Evolutionary conservation across 2,797 vertebrate species (phyloP), one percentile per base, ranked within the genome.

Genomic region (Melanotaenia maccullochi): DNA sequence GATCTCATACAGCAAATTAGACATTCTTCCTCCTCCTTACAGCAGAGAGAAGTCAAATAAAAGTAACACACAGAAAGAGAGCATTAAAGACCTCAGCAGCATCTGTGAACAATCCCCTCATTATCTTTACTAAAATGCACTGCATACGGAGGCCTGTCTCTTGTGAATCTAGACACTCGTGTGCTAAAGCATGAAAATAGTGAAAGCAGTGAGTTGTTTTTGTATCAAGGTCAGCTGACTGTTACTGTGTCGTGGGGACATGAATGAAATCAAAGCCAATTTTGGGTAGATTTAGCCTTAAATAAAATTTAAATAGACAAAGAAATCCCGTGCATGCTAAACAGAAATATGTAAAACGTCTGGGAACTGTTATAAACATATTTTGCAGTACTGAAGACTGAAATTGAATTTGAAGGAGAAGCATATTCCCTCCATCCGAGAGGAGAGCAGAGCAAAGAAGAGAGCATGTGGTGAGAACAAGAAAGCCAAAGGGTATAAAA

Each of bases 1-100:
- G 76, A 87, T 87, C 84, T 88, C 86, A 65, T 57, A 40, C 78
- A 69, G 75, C 75, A 85, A 85, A 81, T 71, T 75, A 75, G 76
- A 83, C 76, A 66, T 74, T 75, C 73, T 65, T 51, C 56, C 55
- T 52, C 47, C 36, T 67, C 51, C 36, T 61, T 64, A 63, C 65
- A 69, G 65, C 62, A 2, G 33, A 74, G 28, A 57, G 24, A 74
- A 57, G 68, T 75, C 66, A 82, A 79, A 74, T 24, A 73, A 71
- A 66, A 81, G 60, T 30, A 44, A 49, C 47, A n/a, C 44, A 25
- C 71, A 57, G 18, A 11, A 49, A 49, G 47, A 49, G 5, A 22
- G n/a, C 9, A n/a, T 55, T 59, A 65, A 61, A 58, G 54, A 80
- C 79, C 84, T 82, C 68, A 33, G 82, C 67, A 16, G 64, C 60